These are phyloP conservation scores for Cheilosia variabilis DNA, from an alignment of 2,888 invertebrate species.

Conservation along the genomic window DNA sequence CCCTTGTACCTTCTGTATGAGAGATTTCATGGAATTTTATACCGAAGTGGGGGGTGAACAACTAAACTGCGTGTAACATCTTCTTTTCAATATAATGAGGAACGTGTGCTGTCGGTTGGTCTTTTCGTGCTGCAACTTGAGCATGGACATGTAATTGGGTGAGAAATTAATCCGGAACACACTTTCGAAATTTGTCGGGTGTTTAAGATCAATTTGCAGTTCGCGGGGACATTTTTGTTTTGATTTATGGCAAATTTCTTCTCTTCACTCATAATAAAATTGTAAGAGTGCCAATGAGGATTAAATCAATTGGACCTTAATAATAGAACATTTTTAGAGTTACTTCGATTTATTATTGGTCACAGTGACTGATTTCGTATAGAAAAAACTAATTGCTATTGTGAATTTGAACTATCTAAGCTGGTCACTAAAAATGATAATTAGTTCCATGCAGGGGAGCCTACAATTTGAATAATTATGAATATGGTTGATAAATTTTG, in stretches of 20 bases:
- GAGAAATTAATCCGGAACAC: slow-evolving; percentile 70
- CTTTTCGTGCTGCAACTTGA: slow-evolving; percentile 70
- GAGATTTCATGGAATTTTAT: slow-evolving; percentile 16
- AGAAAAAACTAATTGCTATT: too few relatives aligned
- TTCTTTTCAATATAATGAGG: slow-evolving; percentile 45
- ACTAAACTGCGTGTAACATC: slow-evolving; percentile 26
- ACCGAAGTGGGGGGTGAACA: slow-evolving; percentile 19
- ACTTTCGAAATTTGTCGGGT: slow-evolving; percentile 67
- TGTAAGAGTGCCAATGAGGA: too few relatives aligned
- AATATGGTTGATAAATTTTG: too few relatives aligned
- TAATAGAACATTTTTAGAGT: too few relatives aligned
- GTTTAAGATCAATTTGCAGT: slow-evolving; percentile 64
- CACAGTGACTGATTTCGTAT: too few relatives aligned
- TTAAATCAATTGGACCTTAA: too few relatives aligned
- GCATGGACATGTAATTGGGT: slow-evolving; percentile 53
- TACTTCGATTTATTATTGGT: too few relatives aligned
- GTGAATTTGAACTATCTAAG: too few relatives aligned
- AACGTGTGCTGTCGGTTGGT: slow-evolving; percentile 61
- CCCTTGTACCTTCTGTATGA: slow-evolving; percentile 24
- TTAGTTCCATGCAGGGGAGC: too few relatives aligned
- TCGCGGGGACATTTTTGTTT: slow-evolving; percentile 9
- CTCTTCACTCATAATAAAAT: too few relatives aligned
- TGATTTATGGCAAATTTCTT: neutral
- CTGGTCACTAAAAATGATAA: too few relatives aligned
- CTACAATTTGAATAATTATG: too few relatives aligned